Percentiles rank a stretch among this genome's conserved stretches.
phyloP scores from a whole-genome alignment of 1,140 invertebrate species.

The Galendromus occidentalis region DNA sequence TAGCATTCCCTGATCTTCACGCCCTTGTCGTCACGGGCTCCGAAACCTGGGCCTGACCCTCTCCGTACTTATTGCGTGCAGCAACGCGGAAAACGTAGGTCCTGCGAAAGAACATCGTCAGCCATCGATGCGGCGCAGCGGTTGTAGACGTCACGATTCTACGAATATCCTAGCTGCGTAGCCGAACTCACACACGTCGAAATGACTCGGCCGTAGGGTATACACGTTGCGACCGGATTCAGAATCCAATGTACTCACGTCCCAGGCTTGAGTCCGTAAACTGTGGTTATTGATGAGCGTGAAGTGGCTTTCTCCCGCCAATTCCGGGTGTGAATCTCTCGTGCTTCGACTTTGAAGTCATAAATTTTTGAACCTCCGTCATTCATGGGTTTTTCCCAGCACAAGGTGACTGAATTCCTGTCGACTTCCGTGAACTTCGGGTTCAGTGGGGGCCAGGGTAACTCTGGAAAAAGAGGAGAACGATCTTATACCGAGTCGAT shows the following conservation, averaged over 20 bases:
- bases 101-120: background rate
- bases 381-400: background rate
- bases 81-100: conserved; percentile 59
- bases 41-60: conserved; percentile 38
- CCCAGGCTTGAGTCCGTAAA: conserved; percentile 8
- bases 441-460: background rate
- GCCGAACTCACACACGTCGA: too few species aligned
- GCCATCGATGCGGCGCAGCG: too few species aligned
- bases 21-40: conserved; percentile 38
- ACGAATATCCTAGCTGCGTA: background rate
- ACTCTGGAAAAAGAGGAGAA: background rate
- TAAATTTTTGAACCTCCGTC: background rate
- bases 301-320: conserved; percentile 3
- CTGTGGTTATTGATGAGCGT: background rate
- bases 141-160: background rate
- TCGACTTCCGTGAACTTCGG: background rate
- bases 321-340: background rate
- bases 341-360: background rate
- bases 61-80: conserved; percentile 56
- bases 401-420: background rate
- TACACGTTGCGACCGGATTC: too few species aligned
- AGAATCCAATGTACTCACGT: background rate
- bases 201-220: too few species aligned
- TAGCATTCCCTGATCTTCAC: background rate
- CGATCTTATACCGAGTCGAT: background rate